These are phyloP conservation scores for Aricia artaxerxes DNA, from an alignment of 2,888 invertebrate genomes.

Conservation along the genomic window DNA sequence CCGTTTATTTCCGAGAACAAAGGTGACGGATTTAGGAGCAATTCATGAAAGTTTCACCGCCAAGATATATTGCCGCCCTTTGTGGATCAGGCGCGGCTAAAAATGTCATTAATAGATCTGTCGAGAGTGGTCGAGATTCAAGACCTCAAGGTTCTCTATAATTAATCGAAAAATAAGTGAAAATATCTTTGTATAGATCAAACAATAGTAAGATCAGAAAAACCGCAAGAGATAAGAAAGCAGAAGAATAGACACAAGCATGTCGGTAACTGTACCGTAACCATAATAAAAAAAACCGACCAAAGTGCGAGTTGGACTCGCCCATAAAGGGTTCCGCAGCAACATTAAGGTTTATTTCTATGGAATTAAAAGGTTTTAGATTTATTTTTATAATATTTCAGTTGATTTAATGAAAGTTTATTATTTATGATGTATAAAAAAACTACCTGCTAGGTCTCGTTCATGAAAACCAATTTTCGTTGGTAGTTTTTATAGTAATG, in stretches of 20 bases:
- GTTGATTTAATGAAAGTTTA: too few relatives aligned
- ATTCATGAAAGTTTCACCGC: neutral
- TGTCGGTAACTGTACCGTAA: neutral
- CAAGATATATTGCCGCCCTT: conserved; percentile 14
- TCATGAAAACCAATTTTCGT: too few relatives aligned
- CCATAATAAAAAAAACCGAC: neutral
- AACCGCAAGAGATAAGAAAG: neutral
- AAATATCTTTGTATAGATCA: neutral
- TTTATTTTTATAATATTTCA: too few relatives aligned
- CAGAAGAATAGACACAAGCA: neutral
- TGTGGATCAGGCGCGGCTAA: neutral
- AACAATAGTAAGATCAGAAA: neutral
- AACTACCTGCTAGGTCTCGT: too few relatives aligned
- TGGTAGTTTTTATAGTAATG: too few relatives aligned
- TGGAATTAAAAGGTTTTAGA: too few relatives aligned
- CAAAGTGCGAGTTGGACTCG: too few relatives aligned
- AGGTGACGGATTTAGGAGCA: conserved; percentile 23
- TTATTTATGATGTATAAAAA: too few relatives aligned
- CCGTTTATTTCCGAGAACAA: conserved; percentile 16
- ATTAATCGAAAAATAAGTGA: too few relatives aligned
- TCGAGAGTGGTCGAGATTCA: neutral
- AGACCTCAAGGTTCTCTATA: neutral
- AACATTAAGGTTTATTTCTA: too few relatives aligned
- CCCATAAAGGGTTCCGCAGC: too few relatives aligned
- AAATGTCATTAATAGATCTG: neutral